phyloP scores from a whole-genome alignment of 2,888 invertebrate species.

The Elysia crispata region DNA sequence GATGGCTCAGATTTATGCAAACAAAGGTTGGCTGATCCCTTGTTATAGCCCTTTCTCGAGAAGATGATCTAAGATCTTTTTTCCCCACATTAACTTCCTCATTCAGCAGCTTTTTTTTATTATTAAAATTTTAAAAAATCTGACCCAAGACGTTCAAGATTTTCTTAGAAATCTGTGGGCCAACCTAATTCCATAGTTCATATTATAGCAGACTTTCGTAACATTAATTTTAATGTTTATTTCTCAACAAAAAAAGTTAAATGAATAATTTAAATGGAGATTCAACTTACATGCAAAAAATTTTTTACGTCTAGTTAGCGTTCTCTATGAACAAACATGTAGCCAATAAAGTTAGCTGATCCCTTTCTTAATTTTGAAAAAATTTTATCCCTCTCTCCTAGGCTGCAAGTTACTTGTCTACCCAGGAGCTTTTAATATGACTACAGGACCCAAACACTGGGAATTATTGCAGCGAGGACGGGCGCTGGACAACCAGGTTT shows the following conservation, averaged over 20 bases:
- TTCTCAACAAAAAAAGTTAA: no score
- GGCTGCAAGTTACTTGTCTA: constrained; percentile 92
- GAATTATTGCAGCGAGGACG: constrained; percentile 88
- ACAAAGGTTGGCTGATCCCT: constrained; percentile 77
- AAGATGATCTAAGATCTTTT: no score
- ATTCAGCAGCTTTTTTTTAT: not conserved
- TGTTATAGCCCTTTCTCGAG: no score
- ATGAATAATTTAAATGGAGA: no score
- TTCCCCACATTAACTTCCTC: not conserved
- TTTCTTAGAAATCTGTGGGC: not conserved
- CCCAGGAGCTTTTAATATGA: constrained; percentile 97
- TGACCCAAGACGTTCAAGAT: no score
- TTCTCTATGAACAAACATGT: no score
- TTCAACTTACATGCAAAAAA: no score
- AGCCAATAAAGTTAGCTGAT: not conserved
- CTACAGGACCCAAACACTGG: constrained; percentile 96
- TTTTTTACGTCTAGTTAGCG: no score
- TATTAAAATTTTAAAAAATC: not conserved
- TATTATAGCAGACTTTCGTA: no score
- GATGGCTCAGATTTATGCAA: constrained; percentile 81
- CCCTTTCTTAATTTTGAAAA: not conserved
- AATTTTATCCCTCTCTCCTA: constrained; percentile 68
- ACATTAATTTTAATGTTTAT: no score
- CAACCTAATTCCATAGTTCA: no score
- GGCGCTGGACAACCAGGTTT: constrained; percentile 93